Evolutionary conservation across 2,797 vertebrate genomes (phyloP).

Genomic region (Enteromius paludinosus): DNA sequence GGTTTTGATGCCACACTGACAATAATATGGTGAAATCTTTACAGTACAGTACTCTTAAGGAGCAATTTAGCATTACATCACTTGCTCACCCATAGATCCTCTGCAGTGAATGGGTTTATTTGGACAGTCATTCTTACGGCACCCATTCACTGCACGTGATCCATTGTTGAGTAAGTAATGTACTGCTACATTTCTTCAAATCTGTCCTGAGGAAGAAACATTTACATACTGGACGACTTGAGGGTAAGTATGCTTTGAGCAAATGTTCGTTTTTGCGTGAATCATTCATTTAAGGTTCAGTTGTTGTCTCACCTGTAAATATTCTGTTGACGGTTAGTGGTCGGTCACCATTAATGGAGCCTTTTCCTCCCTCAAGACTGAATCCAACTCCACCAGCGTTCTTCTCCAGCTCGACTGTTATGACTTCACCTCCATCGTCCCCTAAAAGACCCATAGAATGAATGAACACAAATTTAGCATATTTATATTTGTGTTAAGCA

Average conservation of each 20-base stretch:
- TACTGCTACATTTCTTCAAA: background rate
- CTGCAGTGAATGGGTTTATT: background rate
- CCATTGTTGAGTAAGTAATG: background rate
- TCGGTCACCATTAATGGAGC: constrained; percentile 90
- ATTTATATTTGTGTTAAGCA: background rate
- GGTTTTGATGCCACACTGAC: background rate
- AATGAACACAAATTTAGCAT: background rate
- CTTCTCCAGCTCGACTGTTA: constrained; percentile 84
- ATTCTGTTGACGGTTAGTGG: constrained; percentile 88
- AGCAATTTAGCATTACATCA: background rate
- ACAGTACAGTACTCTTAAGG: background rate
- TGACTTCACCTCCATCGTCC: constrained; percentile 67
- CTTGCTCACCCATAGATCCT: background rate
- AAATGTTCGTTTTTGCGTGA: background rate
- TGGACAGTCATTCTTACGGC: background rate
- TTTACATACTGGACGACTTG: background rate
- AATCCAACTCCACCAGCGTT: constrained; percentile 89
- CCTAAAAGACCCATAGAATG: constrained; percentile 53
- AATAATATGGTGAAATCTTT: background rate
- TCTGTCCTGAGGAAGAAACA: background rate
- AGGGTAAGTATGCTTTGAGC: background rate
- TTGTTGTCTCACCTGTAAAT: constrained; percentile 83
- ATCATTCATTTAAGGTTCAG: background rate
- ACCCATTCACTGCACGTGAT: background rate
- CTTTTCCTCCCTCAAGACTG: constrained; percentile 92